Base-by-base conservation (phyloP, 2,113 vertebrate genomes). In the Willisornis vidua region DNA sequence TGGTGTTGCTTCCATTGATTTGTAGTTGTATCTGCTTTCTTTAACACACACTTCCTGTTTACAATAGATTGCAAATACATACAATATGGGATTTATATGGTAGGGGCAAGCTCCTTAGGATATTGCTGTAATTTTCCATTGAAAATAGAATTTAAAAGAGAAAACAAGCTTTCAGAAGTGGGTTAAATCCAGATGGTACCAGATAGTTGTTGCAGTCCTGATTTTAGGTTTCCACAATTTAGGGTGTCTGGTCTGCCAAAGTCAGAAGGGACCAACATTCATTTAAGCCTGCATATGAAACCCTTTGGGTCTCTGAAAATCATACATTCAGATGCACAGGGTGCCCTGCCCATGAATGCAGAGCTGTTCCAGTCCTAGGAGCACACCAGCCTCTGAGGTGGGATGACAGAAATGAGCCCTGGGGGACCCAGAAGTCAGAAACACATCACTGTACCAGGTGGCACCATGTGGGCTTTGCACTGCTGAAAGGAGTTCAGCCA, bases 321-420 rank as follows among this genome's bases (percentile, higher is more conserved):
- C 39, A 31, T 31, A 37, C 5, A 18, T 45, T 39, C 31, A 39
- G 33, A 18, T 28, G 24, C n/a, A 46, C 9, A 13, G 39, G 13
- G 26, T 54, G 17, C 26, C 26, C 31, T 2, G 0, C 19, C 49
- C 43, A 49, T 0, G 1, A 13, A 12, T 58, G 45, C 0, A 2
- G 43, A 85, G 68, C 62, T 59, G 22, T 46, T 81, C 16, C 16
- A 57, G 10, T 28, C 6, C 2, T 19, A n/a, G 39, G 7, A 33
- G 6, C 65, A 72, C 12, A 52, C 16, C 39, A 66, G 13, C 18
- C 29, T 57, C 62, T 63, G n/a, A 12, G 33, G 15, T 41, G n/a
- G 29, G 13, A 58, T 58, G 51, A 70, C 49, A 84, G 31, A 48
- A 72, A 63, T 58, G 26, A 82, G 31, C 11, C 63, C 45, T 24